These are phyloP conservation scores for Drosophila mercatorum DNA, from an alignment of 2,888 invertebrate species.

Conservation along the genomic window DNA sequence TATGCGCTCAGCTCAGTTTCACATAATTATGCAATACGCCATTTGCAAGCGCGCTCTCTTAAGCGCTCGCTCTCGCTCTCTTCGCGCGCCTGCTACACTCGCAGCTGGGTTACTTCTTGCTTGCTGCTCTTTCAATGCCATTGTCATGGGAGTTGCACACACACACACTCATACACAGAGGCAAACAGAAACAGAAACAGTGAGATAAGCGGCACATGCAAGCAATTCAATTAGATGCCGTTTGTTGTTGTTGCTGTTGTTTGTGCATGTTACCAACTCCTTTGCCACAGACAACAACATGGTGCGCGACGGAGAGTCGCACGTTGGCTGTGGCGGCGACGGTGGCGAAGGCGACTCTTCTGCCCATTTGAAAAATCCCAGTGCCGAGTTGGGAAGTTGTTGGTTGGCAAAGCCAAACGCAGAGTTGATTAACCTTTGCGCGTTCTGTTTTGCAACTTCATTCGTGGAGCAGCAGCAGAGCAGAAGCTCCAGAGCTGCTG, in stretches of 20 bases:
- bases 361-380: slow-evolving; percentile 56
- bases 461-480: slow-evolving; percentile 68
- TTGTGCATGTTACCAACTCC: slow-evolving; percentile 46
- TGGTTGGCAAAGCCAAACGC: slow-evolving; percentile 63
- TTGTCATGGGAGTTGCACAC: slow-evolving; percentile 71
- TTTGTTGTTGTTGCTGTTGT: slow-evolving; percentile 37
- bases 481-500: slow-evolving; percentile 27
- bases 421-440: slow-evolving; percentile 84
- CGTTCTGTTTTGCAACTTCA: slow-evolving; percentile 79
- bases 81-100: not conserved
- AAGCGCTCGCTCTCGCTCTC: slow-evolving; percentile 24
- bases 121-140: slow-evolving; percentile 75
- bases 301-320: slow-evolving; percentile 47
- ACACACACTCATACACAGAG: slow-evolving; percentile 32
- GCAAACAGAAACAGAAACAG: slow-evolving; percentile 12
- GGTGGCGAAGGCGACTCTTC: slow-evolving; percentile 55
- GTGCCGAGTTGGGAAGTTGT: slow-evolving; percentile 54
- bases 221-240: slow-evolving; percentile 76
- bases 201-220: slow-evolving; percentile 59
- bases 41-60: slow-evolving; percentile 47
- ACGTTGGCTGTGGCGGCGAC: not conserved
- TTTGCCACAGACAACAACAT: slow-evolving; percentile 78
- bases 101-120: slow-evolving; percentile 30
- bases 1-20: slow-evolving; percentile 40
- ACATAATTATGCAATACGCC: slow-evolving; percentile 74